These are phyloP conservation scores for Sebastiscus albofasciatus DNA, from an alignment of 2,797 vertebrate genomes.

Conservation along the genomic window DNA sequence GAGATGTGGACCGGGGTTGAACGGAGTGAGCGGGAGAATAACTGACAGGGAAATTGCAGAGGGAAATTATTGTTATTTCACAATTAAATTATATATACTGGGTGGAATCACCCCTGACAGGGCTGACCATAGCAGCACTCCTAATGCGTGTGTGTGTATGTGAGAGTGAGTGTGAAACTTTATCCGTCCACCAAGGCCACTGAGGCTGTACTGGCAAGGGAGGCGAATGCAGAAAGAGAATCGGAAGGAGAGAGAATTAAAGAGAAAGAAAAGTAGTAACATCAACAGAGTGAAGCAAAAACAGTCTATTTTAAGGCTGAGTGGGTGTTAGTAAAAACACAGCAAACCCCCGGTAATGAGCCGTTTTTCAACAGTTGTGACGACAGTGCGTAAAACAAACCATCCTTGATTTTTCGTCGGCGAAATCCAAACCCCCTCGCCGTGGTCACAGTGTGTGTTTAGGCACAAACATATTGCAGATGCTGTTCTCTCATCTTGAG, in stretches of 20 bases:
- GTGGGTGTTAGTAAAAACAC: conserved; percentile 75
- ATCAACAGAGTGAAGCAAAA: conserved; percentile 64
- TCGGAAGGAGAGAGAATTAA: conserved; percentile 66
- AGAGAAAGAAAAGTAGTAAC: conserved; percentile 65
- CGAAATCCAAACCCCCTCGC: conserved; percentile 10
- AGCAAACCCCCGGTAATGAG: conserved; percentile 50
- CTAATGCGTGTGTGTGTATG: conserved; percentile 36
- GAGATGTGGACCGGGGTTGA: conserved; percentile 31
- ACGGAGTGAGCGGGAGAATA: conserved; percentile 59
- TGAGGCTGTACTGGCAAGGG: conserved; percentile 69
- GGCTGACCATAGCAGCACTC: conserved; percentile 59
- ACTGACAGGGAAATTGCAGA: conserved; percentile 77
- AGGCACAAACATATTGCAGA: conserved; percentile 52
- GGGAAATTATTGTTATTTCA: conserved; percentile 83
- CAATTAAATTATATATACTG: conserved; percentile 82
- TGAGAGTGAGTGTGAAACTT: conserved; percentile 70
- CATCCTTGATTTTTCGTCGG: conserved; percentile 26
- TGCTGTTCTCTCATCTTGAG: conserved; percentile 45
- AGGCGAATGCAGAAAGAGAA: conserved; percentile 54
- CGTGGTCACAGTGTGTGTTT: conserved; percentile 40
- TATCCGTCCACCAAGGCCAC: conserved; percentile 73
- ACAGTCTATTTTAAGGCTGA: conserved; percentile 69
- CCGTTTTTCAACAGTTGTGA: conserved; percentile 52
- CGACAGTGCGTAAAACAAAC: conserved; percentile 53
- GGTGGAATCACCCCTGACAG: conserved; percentile 78